Evolutionary conservation across 2,797 vertebrate species (phyloP).

Genomic region (Rhabdophis nuchalis): DNA sequence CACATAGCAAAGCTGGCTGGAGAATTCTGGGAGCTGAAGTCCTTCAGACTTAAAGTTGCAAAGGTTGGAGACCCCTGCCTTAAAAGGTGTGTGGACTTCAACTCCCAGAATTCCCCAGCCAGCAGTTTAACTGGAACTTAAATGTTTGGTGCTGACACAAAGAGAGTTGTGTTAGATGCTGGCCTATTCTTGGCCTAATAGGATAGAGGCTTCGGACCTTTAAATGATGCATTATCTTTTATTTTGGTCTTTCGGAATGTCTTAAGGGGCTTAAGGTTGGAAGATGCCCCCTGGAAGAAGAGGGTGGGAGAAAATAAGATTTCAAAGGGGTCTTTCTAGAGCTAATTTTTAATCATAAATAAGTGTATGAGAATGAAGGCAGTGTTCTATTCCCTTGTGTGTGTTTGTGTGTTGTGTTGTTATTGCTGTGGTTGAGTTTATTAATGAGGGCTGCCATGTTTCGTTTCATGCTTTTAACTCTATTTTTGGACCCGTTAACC

Average conservation of each 20-base stretch:
- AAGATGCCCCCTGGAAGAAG: too few relatives aligned
- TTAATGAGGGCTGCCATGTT: not conserved
- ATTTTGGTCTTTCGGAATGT: too few relatives aligned
- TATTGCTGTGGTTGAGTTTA: not conserved
- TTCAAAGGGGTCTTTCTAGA: not conserved
- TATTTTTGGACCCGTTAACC: not conserved
- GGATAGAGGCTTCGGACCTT: constrained; percentile 13
- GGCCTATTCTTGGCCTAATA: constrained; percentile 16
- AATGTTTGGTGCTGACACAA: not conserved
- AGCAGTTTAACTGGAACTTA: not conserved
- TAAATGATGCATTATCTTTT: not conserved
- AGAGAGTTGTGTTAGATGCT: constrained; percentile 46
- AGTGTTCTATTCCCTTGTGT: not conserved
- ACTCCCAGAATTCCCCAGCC: not conserved
- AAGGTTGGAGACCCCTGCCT: too few relatives aligned
- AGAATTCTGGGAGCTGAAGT: too few relatives aligned
- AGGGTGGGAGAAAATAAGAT: not conserved
- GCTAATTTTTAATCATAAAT: not conserved
- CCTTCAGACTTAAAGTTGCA: too few relatives aligned
- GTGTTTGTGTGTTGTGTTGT: not conserved
- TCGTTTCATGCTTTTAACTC: not conserved
- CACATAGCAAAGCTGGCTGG: too few relatives aligned
- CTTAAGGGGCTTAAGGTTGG: too few relatives aligned
- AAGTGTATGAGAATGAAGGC: not conserved
- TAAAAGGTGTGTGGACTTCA: not conserved